Evolutionary conservation across 2,113 vertebrate species (phyloP).

Genomic region (Copsychus sechellarum): DNA sequence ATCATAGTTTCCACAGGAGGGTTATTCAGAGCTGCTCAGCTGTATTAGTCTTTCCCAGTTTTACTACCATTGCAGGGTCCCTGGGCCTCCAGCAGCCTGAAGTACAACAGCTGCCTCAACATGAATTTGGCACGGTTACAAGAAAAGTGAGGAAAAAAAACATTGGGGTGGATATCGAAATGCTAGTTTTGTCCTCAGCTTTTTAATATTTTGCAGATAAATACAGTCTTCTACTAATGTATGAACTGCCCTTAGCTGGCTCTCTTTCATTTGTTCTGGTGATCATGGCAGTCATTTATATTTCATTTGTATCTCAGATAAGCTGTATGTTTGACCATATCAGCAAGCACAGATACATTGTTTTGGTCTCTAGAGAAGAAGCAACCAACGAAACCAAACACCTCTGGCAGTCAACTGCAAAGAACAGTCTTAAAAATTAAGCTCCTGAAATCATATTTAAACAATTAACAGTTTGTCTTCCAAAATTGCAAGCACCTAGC

Average conservation of each 20-base stretch:
- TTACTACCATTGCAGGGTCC: constrained; percentile 12
- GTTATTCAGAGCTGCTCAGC: constrained; percentile 26
- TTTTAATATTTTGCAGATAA: background rate
- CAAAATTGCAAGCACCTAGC: background rate
- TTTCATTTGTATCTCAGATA: background rate
- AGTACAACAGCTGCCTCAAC: constrained; percentile 12
- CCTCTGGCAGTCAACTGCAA: background rate
- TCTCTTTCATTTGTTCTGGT: background rate
- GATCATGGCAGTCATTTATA: background rate
- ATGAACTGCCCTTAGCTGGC: background rate
- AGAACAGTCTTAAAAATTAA: background rate
- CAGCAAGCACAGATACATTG: background rate
- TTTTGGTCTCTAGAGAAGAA: background rate
- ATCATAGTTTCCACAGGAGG: constrained; percentile 21
- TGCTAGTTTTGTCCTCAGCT: background rate
- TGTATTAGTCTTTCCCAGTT: constrained; percentile 36
- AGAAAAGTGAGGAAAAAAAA: background rate
- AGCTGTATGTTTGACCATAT: background rate
- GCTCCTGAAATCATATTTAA: background rate
- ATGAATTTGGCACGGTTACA: constrained; percentile 19
- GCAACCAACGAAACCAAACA: background rate
- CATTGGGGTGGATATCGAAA: background rate
- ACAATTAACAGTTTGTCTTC: background rate
- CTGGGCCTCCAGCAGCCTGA: constrained; percentile 37
- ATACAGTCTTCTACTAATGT: background rate